Base-by-base conservation (phyloP, 1,140 invertebrate species). In the Phthorimaea operculella region DNA sequence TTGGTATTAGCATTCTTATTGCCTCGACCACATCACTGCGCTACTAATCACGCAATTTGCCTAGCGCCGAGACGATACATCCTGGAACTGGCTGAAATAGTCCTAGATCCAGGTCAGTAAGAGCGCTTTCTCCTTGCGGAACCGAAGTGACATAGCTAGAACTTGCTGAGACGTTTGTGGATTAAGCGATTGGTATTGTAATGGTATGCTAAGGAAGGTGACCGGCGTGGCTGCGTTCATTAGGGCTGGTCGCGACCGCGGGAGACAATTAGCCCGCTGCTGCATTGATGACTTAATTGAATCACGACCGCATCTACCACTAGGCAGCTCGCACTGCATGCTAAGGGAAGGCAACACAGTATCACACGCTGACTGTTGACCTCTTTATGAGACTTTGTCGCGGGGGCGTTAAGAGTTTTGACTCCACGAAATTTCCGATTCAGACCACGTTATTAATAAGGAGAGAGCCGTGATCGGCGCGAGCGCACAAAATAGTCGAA, bases 1-100 rank as follows among this genome's bases (percentile, higher is more conserved):
- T 57, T 45, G n/a, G 17, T 51, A 77, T 78, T 78, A 66, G 67
- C 71, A 78, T 76, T 73, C 68, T 72, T 76, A 73, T 72, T 76
- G 39, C 57, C 56, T 54, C 58, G 53, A 49, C 59, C 55, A 16
- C 49, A 47, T 66, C 67, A 70, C 72, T 68, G 63, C 60, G 65
- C 67, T 66, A 70, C 65, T 82, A 79, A 82, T 82, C 77, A 79
- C 67, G 62, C 76, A 72, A 82, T 82, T 79, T 82, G 71, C 75
- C 69, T 79, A 72, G 70, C n/a, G 16, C 60, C 63, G 74, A 78
- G 75, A 79, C 78, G 60, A 28, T 28, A 28, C 21, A 6, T 28
- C 21, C 21, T 28, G 21, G 6, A 4, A 6, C 21, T 28, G 6
- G 21, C 21, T 28, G 21, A 4, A 28, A 28, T 28, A 28, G 6